Percentiles rank a stretch among this genome's conserved stretches.
Conservation (phyloP, 2,888 invertebrate species). For the Mylabris sibirica region DNA sequence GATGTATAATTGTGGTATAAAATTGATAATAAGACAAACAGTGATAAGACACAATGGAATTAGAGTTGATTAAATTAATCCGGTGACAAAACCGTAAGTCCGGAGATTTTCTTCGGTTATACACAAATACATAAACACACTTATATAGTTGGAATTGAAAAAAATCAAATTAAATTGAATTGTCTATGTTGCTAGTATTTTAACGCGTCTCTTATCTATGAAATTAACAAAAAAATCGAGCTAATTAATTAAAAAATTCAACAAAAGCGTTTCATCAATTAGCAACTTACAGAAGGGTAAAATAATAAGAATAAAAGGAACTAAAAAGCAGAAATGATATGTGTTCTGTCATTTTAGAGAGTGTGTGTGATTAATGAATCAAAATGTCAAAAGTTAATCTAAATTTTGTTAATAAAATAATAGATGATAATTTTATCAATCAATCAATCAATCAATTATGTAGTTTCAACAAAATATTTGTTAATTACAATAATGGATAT, state of each 20-base stretch:
- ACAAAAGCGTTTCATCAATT: too few species aligned
- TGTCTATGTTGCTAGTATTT: too few species aligned
- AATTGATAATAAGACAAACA: neutral
- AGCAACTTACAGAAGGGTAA: neutral
- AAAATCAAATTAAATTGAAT: too few species aligned
- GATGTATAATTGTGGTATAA: neutral
- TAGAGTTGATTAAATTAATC: neutral
- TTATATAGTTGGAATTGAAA: neutral
- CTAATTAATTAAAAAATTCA: too few species aligned
- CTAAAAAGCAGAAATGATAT: neutral
- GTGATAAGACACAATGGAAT: neutral
- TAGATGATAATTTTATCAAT: constrained; percentile 1
- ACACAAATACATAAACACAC: neutral
- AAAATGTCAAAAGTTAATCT: neutral
- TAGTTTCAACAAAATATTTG: neutral
- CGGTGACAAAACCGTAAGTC: neutral
- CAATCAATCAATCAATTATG: neutral
- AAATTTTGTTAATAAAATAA: neutral
- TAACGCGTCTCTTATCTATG: too few species aligned
- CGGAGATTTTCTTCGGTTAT: neutral
- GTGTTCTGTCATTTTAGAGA: neutral
- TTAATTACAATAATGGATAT: neutral
- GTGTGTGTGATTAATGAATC: neutral
- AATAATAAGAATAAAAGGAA: neutral
- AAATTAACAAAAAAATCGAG: too few species aligned